Base-by-base conservation (phyloP, 92 coral and sea anemone genomes). In the Phenganax stokvisi region DNA sequence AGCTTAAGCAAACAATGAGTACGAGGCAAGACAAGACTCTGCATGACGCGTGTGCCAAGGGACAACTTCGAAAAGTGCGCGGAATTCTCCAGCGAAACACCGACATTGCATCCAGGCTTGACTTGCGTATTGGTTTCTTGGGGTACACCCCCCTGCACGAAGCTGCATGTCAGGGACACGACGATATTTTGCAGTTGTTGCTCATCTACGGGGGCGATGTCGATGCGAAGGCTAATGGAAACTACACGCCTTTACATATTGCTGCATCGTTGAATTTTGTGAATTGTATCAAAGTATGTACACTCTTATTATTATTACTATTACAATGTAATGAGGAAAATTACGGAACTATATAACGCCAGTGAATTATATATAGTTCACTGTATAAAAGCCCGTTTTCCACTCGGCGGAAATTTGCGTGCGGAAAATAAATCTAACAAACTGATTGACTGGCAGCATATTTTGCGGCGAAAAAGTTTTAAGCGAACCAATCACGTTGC, bases 141-240 rank as follows among this genome's bases (percentile, higher is more conserved):
- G 98, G 98, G 59, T 91, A 93, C 79, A 93, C 98, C 4, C 98
- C 98, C 10, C 53, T 86, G 54, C 88, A 86, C 31, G 91, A 87
- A 57, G 98, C 98, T 10, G 88, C 93, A 29, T 90, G 89, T 62
- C 83, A 77, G 51, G 96, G 91, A 1, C 90, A 92, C 68, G 90
- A 81, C 10, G 88, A 85, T 5, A 86, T 89, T 6, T 92, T 94
- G n/a, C 87, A 90, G 16, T 75, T 94, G 37, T 51, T 94, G 69
- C 87, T 94, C 52, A 82, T 89, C 12, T 90, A 91, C 80, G 98
- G 98, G 31, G 98, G 97, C 8, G 86, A 94, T 78, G 89, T 93
- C 3, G 90, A 90, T 90, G 91, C 94, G 6, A 89, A 81, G 30
- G 98, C 98, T n/a, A 88, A 94, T 86, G 98, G 98, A 53, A 87